These are phyloP conservation scores for Lasius platythorax DNA, from an alignment of 2,888 invertebrate species.

Conservation along the genomic window DNA sequence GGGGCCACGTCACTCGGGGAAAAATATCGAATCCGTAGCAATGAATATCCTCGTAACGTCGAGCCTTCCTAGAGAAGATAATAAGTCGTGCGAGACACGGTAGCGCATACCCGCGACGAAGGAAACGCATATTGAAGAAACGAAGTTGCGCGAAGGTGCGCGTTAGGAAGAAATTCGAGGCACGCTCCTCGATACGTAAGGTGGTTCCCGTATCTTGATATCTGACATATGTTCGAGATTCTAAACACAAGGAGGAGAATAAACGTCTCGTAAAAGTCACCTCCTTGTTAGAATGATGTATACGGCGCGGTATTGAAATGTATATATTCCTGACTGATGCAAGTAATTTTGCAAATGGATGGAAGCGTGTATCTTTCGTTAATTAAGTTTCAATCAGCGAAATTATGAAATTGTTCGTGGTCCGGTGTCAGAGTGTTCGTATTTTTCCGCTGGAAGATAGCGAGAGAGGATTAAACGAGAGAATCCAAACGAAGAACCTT, in stretches of 20 bases:
- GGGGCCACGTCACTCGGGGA: constrained; percentile 52
- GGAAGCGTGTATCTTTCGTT: neutral
- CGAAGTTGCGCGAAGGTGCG: neutral
- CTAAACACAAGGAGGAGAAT: neutral
- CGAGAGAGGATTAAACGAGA: constrained; percentile 20
- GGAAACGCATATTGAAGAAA: constrained; percentile 11
- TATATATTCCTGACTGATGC: neutral
- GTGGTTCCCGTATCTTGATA: neutral
- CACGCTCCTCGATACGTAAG: constrained; percentile 33
- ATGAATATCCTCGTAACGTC: constrained; percentile 50
- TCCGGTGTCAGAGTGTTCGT: neutral
- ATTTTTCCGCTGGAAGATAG: neutral
- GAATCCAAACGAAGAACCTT: constrained; percentile 12
- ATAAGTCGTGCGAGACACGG: constrained; percentile 45
- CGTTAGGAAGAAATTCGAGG: constrained; percentile 10
- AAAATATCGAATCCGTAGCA: constrained; percentile 59
- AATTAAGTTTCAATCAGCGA: neutral
- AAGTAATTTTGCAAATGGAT: neutral
- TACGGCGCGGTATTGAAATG: neutral
- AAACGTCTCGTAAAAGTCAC: constrained; percentile 10
- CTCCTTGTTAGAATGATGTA: neutral
- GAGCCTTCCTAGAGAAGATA: constrained; percentile 43
- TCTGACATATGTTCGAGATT: neutral
- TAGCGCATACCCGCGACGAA: neutral
- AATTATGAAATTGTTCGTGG: constrained; percentile 19